Evolutionary conservation across 1,140 invertebrate genomes (phyloP).

Genomic region (Tetragnatha versicolor): DNA sequence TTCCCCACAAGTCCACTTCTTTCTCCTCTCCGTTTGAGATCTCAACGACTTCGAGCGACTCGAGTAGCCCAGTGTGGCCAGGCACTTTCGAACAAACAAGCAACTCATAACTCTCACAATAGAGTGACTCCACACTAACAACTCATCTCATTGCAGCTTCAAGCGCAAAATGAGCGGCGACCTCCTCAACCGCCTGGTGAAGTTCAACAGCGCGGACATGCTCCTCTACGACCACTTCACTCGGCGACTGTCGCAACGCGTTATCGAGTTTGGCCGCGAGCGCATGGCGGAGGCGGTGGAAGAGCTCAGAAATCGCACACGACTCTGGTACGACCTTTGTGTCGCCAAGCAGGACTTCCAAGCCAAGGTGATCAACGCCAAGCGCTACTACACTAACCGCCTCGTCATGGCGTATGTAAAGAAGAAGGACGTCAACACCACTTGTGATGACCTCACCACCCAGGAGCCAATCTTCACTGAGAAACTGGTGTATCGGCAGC

Average conservation of each 20-base stretch:
- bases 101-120: too few species aligned
- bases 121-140: too few species aligned
- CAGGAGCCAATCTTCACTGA: constrained; percentile 37
- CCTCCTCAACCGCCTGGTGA: constrained; percentile 41
- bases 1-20: too few species aligned
- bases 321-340: constrained; percentile 57
- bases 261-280: constrained; percentile 60
- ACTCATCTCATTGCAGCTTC: constrained; percentile 1
- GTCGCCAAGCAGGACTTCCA: constrained; percentile 53
- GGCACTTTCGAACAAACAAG: too few species aligned
- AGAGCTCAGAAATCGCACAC: constrained; percentile 31
- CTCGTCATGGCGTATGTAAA: constrained; percentile 46
- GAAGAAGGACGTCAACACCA: constrained; percentile 26
- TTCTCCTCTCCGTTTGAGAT: too few species aligned
- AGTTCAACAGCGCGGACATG: constrained; percentile 61
- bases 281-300: constrained; percentile 59
- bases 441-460: constrained; percentile 35
- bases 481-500: constrained; percentile 21
- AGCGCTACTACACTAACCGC: constrained; percentile 29
- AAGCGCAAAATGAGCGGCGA: constrained; percentile 47
- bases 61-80: too few species aligned
- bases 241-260: constrained; percentile 59
- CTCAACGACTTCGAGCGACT: too few species aligned
- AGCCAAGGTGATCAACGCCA: constrained; percentile 26
- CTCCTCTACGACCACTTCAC: constrained; percentile 62